phyloP scores from a whole-genome alignment of 2,888 invertebrate species.

The Epinotia ramella region DNA sequence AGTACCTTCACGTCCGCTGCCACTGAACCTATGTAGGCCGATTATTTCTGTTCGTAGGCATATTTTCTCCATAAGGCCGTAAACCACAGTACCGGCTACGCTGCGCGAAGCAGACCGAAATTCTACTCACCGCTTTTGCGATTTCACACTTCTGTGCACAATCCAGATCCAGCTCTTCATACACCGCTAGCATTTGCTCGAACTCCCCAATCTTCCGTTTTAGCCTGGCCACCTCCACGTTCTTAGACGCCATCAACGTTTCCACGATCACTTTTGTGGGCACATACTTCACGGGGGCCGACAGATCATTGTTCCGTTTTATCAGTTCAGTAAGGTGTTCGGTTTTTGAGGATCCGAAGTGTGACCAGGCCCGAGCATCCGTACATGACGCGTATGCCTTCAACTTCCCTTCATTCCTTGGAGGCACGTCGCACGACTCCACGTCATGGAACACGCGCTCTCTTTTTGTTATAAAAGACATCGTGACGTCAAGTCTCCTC shows the following conservation, averaged over 20 bases:
- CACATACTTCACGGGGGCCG: slow-evolving; percentile 69
- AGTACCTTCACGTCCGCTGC: too few species aligned
- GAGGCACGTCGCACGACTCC: slow-evolving; percentile 74
- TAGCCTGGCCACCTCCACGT: slow-evolving; percentile 79
- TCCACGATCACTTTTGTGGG: slow-evolving; percentile 78
- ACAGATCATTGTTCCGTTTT: slow-evolving; percentile 74
- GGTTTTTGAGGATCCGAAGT: slow-evolving; percentile 81
- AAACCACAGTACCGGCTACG: too few species aligned
- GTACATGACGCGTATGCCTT: slow-evolving; percentile 84
- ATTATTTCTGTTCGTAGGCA: too few species aligned
- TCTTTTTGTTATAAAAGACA: slow-evolving; percentile 82
- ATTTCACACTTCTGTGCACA: slow-evolving; percentile 78
- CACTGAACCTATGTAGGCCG: too few species aligned
- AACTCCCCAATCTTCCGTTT: slow-evolving; percentile 78
- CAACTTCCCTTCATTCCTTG: slow-evolving; percentile 82
- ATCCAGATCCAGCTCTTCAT: slow-evolving; percentile 75
- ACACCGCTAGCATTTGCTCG: slow-evolving; percentile 74
- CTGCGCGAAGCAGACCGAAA: not conserved
- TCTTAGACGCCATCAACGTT: slow-evolving; percentile 78
- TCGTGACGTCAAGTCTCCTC: slow-evolving; percentile 57
- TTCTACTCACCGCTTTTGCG: slow-evolving; percentile 68
- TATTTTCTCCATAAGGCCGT: too few species aligned
- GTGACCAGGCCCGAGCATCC: slow-evolving; percentile 85
- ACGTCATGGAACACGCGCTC: slow-evolving; percentile 80
- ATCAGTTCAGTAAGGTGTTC: slow-evolving; percentile 85